Evolutionary conservation across 2,797 vertebrate genomes (phyloP).

Genomic region (Platalea minor): DNA sequence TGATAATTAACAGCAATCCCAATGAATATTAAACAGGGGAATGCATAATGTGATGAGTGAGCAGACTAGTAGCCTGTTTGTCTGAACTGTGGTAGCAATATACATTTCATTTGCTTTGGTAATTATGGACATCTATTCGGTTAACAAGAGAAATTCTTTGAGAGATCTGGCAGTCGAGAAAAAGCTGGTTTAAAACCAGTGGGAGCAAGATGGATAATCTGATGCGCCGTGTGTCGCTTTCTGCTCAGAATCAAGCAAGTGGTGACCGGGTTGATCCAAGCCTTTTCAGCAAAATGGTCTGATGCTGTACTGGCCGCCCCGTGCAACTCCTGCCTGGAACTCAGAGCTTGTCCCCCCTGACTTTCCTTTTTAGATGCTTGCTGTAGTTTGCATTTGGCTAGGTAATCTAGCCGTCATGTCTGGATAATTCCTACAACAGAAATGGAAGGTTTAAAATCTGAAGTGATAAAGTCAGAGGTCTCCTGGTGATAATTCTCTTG

Average conservation of each 20-base stretch:
- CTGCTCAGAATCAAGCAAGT: background rate
- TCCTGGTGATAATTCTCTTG: background rate
- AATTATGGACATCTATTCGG: fast-evolving
- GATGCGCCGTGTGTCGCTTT: fast-evolving
- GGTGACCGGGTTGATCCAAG: background rate
- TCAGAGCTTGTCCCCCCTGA: background rate
- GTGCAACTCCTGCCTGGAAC: background rate
- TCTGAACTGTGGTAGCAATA: background rate
- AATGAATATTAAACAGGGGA: background rate
- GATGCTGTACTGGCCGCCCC: background rate
- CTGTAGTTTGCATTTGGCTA: background rate
- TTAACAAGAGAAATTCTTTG: background rate
- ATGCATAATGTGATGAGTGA: fast-evolving
- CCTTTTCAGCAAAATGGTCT: too few relatives aligned
- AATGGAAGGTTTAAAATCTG: background rate
- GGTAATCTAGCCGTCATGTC: background rate
- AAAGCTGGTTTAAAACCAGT: background rate
- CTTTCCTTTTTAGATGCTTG: background rate
- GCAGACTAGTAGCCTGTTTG: background rate
- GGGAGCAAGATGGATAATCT: background rate
- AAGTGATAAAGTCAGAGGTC: background rate
- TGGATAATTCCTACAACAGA: background rate
- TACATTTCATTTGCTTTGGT: background rate
- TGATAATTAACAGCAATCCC: background rate
- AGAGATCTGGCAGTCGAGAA: background rate